Evolutionary conservation across 2,888 invertebrate species (phyloP), one percentile per base, ranked within the genome.

Genomic region (Caenorhabditis japonica): DNA sequence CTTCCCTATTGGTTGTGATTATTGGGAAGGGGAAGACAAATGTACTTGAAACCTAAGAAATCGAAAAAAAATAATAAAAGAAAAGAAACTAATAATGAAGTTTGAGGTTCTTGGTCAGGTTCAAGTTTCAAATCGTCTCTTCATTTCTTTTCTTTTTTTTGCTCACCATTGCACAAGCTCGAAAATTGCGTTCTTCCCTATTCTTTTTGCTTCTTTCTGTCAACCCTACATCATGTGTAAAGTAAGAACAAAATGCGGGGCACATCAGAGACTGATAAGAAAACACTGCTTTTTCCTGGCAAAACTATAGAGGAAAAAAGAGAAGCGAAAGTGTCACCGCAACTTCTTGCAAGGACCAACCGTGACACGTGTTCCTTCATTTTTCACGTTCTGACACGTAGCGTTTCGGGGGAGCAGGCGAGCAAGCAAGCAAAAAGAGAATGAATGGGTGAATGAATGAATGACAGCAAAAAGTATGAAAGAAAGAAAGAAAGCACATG

Each of bases 111-210:
- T 38, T 27, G 13, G 3, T 49, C n/a, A n/a, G 56, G 56, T 51
- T 66, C 56, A 33, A 43, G 56, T 66, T 66, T 66, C 66, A 66
- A 64, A 66, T 51, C 46, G 56, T 56, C 56, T 64, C 62, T 62
- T 51, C n/a, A n/a, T n/a, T n/a, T n/a, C n/a, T n/a, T n/a, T n/a
- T n/a, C n/a, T n/a, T n/a, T n/a, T n/a, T n/a, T 30, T 7, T 5
- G 30, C 30, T 30, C 30, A 30, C 30, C 10, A 10, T 5, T 7
- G 55, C 55, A 49, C 64, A 43, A 38, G 38, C 19, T 27, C 21
- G 46, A 43, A 49, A 55, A 49, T 64, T 53, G 33, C 55, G 64
- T 64, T 64, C 64, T 56, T 27, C 53, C 21, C 46, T 27, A n/a
- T 39, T 30, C 38, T 49, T 33, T 39, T 30, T 44, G 25, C 19